phyloP scores from a whole-genome alignment of 2,888 invertebrate genomes.

The Toxonevra muliebris region DNA sequence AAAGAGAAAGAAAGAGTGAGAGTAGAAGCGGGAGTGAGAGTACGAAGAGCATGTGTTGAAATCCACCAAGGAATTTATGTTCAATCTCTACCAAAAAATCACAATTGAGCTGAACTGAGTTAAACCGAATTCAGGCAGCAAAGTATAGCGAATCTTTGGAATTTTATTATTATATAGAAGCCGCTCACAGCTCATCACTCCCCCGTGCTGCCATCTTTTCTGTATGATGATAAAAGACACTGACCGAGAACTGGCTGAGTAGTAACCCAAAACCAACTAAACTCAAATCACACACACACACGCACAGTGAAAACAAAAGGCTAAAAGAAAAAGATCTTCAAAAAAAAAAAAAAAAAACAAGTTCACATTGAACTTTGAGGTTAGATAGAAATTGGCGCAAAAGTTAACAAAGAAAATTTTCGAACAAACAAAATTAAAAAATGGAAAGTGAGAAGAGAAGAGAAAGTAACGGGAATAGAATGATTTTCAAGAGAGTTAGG shows the following conservation, averaged over 20 bases:
- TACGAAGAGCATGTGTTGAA: constrained; percentile 15
- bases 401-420: constrained; percentile 17
- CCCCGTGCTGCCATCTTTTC: neutral
- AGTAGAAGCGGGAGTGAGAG: no score
- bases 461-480: neutral
- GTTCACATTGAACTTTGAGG: neutral
- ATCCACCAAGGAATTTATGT: constrained; percentile 20
- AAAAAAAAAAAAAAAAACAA: neutral
- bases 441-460: neutral
- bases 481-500: no score
- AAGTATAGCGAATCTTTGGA: constrained; percentile 24
- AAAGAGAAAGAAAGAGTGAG: neutral
- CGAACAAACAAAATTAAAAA: neutral
- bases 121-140: neutral
- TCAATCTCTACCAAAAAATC: constrained; percentile 12
- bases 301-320: neutral
- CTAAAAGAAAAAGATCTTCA: neutral
- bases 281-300: no score
- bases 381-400: constrained; percentile 4
- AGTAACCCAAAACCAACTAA: no score
- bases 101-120: neutral
- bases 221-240: no score
- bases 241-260: no score
- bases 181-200: neutral
- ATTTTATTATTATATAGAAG: constrained; percentile 30